A percentile compares a stretch with the other conserved stretches of the same genome.
Evolutionary conservation across 2,113 vertebrate genomes (phyloP).

Genomic region (Zosterops lateralis): DNA sequence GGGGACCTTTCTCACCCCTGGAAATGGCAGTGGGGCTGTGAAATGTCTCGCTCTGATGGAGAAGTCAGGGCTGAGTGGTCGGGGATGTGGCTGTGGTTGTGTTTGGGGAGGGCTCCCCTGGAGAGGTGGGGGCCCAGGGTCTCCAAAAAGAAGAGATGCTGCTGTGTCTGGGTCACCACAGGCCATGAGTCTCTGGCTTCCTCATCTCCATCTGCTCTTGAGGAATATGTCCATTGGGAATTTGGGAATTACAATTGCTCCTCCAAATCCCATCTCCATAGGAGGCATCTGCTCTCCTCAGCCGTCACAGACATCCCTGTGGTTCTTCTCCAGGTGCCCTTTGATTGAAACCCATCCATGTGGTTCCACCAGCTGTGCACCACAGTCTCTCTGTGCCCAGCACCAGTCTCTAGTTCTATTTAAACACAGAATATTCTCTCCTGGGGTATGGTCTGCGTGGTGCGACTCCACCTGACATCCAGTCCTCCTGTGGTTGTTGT

Average conservation of each 20-base stretch:
- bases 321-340: not conserved
- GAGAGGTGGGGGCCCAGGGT: rapidly evolving
- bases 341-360: not conserved
- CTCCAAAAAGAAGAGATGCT: not conserved
- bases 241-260: not conserved
- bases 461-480: not conserved
- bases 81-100: not conserved
- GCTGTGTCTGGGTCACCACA: not conserved
- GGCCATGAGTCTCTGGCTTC: not conserved
- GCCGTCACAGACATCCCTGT: rapidly evolving
- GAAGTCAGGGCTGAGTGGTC: not conserved
- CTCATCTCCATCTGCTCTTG: not conserved
- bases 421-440: not conserved
- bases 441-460: rapidly evolving
- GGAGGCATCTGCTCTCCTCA: not conserved
- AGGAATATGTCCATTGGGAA: rapidly evolving
- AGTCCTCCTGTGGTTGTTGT: not conserved
- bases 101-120: not conserved
- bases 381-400: not conserved
- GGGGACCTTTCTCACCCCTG: constrained; percentile 17
- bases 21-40: not conserved
- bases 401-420: not conserved
- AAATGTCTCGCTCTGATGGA: not conserved
- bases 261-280: not conserved
- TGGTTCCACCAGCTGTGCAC: not conserved